A percentile compares a stretch with the other conserved stretches of the same genome.
Evolutionary conservation across 2,797 vertebrate species (phyloP).

Genomic region (Sebastes oblongus): DNA sequence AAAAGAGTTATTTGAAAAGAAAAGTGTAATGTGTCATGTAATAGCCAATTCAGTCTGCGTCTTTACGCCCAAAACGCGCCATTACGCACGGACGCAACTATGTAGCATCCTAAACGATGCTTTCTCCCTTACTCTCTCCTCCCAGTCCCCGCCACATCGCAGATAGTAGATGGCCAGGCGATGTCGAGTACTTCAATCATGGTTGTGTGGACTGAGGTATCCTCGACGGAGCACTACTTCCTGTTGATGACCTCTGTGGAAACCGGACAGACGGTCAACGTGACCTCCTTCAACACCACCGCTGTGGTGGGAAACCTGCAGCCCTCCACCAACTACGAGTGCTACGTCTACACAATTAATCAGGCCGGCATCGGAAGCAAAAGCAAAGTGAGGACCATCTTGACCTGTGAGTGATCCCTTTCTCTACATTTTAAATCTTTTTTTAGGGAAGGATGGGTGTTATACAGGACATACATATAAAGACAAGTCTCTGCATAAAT

Average conservation of each 20-base stretch:
- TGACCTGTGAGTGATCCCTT: slow-evolving; percentile 77
- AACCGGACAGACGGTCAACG: slow-evolving; percentile 24
- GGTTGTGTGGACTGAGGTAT: slow-evolving; percentile 71
- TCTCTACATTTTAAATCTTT: neutral
- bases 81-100: neutral
- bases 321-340: slow-evolving; percentile 71
- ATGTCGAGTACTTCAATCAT: slow-evolving; percentile 72
- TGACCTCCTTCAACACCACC: slow-evolving; percentile 35
- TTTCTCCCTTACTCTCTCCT: slow-evolving; percentile 1
- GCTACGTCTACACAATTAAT: slow-evolving; percentile 74
- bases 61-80: neutral
- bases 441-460: neutral
- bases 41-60: neutral
- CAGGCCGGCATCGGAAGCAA: slow-evolving; percentile 67
- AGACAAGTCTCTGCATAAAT: neutral
- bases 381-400: slow-evolving; percentile 76
- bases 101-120: neutral
- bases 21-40: neutral
- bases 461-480: neutral
- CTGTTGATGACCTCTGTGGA: slow-evolving; percentile 55
- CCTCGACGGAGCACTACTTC: slow-evolving; percentile 64
- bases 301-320: slow-evolving; percentile 61
- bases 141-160: slow-evolving; percentile 76
- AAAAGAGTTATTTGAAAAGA: neutral
- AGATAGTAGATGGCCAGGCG: slow-evolving; percentile 59